Evolutionary conservation across 2,888 invertebrate genomes (phyloP), one percentile per base, ranked within the genome.

Genomic region (Pegoplata infirma): DNA sequence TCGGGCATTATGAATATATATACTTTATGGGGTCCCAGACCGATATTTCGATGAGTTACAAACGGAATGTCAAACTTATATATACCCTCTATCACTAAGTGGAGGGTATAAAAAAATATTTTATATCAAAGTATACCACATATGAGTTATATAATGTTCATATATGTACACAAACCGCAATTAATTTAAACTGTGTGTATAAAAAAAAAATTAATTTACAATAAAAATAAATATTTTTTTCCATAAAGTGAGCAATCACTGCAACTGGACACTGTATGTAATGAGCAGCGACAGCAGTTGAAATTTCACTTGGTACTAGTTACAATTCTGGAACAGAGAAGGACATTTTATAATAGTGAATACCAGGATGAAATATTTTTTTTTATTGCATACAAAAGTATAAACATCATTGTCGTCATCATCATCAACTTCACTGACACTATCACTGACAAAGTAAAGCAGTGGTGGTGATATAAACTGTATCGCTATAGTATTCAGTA

Each of bases 281-380:
- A 79, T 79, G 79, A 79, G 79, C 66, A 67, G 67, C 61, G 69
- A 74, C 69, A 78, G 74, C 64, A 71, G 71, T 71, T 74, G 21
- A 75, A 75, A 66, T 71, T 75, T 55, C 46, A 67, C 6, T 14
- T 3, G 10, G 19, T 23, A 21, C n/a, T 23, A n/a, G 25, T n/a
- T 3, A 51, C n/a, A n/a, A n/a, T n/a, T n/a, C n/a, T n/a, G n/a
- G n/a, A n/a, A n/a, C n/a, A n/a, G n/a, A n/a, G n/a, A n/a, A n/a
- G n/a, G n/a, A n/a, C n/a, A n/a, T n/a, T n/a, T n/a, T 23, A 51
- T 51, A 23, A 14, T 51, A 23, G 14, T 23, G 23, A 25, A 3
- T 7, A 25, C n/a, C 6, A 51, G 23, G 3, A 7, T 12, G 21
- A 4, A 49, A 21, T 49, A 19, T 4, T 28, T 19, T 14, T 59